Conservation (phyloP, 2,888 invertebrate species). For the Eurois occulta region DNA sequence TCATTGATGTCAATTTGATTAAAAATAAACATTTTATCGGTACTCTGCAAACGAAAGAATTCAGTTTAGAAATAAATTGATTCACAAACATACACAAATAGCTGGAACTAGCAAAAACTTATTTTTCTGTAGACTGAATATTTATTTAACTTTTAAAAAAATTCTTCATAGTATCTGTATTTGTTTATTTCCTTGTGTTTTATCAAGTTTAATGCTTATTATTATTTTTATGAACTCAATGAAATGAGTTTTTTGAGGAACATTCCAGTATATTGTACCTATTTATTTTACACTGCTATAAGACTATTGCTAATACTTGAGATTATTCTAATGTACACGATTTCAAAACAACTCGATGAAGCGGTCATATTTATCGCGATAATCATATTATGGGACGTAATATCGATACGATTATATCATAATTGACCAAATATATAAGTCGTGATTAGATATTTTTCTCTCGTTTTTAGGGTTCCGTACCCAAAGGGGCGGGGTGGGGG, state of each 20-base stretch:
- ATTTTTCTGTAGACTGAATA: conserved; percentile 67
- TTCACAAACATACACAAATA: conserved; percentile 17
- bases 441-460: not conserved
- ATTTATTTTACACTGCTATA: conserved; percentile 25
- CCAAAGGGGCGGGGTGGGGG: no score
- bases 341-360: conserved; percentile 11
- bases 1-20: not conserved
- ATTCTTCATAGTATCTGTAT: conserved; percentile 59
- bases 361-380: conserved; percentile 15
- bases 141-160: conserved; percentile 73
- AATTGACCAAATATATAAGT: not conserved
- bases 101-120: not conserved
- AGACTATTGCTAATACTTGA: not conserved
- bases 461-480: not conserved
- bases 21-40: not conserved
- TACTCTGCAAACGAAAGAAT: conserved; percentile 1
- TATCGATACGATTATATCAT: not conserved
- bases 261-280: not conserved
- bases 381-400: not conserved
- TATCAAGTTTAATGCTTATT: conserved; percentile 30
- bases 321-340: conserved; percentile 21
- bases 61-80: not conserved
- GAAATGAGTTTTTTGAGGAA: conserved; percentile 49
- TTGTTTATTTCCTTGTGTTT: conserved; percentile 66
- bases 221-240: conserved; percentile 52